Evolutionary conservation across 2,113 vertebrate genomes (phyloP), one percentile per base, ranked within the genome.

Genomic region (Excalfactoria chinensis): DNA sequence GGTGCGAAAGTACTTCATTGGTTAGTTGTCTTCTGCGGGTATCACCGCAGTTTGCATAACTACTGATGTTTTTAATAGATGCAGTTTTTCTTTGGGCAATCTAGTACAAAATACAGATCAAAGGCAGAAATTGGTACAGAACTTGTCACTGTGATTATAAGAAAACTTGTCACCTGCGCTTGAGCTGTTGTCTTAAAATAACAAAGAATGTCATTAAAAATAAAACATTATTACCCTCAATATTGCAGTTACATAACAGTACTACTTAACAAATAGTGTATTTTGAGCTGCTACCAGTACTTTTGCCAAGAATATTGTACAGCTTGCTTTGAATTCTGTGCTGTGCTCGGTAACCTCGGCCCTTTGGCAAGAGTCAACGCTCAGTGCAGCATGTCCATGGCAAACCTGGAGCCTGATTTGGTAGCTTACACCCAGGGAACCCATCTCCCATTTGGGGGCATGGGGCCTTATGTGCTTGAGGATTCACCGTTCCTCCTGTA

Each of bases 121-220:
- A 88, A 88, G 81, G n/a, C 34, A 51, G 48, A 83, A 92, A 78
- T 9, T 30, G 72, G 26, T 74, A 23, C n/a, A 41, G 70, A 60
- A 20, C 6, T 85, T 89, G 41, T 88, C 87, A 92, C 72, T 64
- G 25, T 60, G 55, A 66, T 60, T 85, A 55, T 46, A 80, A 68
- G 60, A 80, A 40, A 84, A 81, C 40, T 48, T 91, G 26, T 88
- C 68, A 77, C 23, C 82, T 41, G 21, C 56, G 17, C 70, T 77
- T 83, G 34, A 64, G 68, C 56, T 71, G n/a, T 77, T 90, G 30
- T 83, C 34, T 88, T 82, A 41, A 89, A 91, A 76, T 68, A 48
- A 19, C 25, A 70, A 72, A 63, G 49, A 49, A 49, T 37, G 4
- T 3, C 25, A 59, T 82, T 80, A 87, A 79, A 93, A 82, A 87